These are phyloP conservation scores for Strongylocentrotus purpuratus DNA, from an alignment of 35 echinoderm and acorn worm species.

Conservation along the genomic window DNA sequence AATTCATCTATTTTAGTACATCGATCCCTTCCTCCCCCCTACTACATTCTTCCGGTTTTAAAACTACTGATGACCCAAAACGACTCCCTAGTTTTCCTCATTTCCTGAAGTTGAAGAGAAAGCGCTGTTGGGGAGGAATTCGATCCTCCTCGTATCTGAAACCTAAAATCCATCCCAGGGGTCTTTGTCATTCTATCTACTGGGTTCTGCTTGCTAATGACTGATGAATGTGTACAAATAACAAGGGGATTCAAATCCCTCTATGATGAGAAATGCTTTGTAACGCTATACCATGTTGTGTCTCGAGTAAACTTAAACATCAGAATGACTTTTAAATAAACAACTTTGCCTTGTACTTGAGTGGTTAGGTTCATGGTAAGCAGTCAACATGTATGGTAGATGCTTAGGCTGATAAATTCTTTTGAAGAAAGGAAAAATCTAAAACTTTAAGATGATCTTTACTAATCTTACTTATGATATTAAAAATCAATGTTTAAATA, in stretches of 20 bases:
- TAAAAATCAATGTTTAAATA: too few relatives aligned
- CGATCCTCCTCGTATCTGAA: background rate
- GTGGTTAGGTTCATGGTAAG: background rate
- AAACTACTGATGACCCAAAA: conserved; percentile 11
- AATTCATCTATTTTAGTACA: background rate
- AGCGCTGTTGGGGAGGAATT: background rate
- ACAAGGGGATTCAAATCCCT: background rate
- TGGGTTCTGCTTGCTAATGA: background rate
- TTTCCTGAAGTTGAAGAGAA: conserved; percentile 11
- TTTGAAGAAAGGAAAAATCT: background rate
- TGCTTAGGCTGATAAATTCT: background rate
- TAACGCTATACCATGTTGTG: background rate
- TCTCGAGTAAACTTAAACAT: background rate
- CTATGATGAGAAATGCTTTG: background rate
- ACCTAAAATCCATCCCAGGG: background rate
- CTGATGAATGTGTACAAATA: background rate
- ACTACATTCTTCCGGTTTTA: background rate
- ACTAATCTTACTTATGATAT: background rate
- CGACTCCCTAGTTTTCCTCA: conserved; percentile 1
- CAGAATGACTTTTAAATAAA: conserved; percentile 7
- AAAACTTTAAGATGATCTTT: background rate
- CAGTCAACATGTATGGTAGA: too few relatives aligned
- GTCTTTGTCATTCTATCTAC: conserved; percentile 3
- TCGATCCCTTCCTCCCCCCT: background rate
- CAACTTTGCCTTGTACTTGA: conserved; percentile 9